Base-by-base conservation (phyloP, 2,888 invertebrate genomes). In the Drosophila heteroneura region DNA sequence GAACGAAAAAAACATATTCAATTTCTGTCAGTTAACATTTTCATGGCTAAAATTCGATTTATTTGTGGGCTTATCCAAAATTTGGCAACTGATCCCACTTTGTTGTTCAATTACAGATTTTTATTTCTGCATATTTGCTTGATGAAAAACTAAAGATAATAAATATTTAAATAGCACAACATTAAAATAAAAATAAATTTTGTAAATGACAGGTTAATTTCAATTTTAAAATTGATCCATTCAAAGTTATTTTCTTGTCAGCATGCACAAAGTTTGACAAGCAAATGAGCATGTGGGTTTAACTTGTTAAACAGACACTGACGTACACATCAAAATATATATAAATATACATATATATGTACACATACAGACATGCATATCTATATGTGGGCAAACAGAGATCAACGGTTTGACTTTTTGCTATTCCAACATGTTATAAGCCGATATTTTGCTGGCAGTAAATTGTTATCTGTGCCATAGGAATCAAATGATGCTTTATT, bases 41-140 rank as follows among this genome's bases (percentile, higher is more conserved):
- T 5, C 5, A n/a, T 5, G n/a, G n/a, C 19, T 44, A 22, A 22
- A 22, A 14, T 7, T 3, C 0, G 7, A 4, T 3, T 16, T 7
- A 1, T 22, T 41, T n/a, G 41, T 41, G 41, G 10, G 12, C 39
- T 39, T 39, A 7, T 7, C 19, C 39, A 39, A 39, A 7, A 10
- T 5, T 22, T 22, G 14, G 22, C 14, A 47, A 47, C 22, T 47
- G 47, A 47, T 47, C 7, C 2, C 22, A 22, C 22, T 47, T 47
- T 22, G 16, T 22, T 14, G 22, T 47, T 7, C 7, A 16, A 4
- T 22, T 16, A 22, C 14, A 14, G 22, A 22, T 47, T 22, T 22
- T 16, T 7, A 1, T 7, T 4, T 22, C 7, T 47, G 22, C 47
- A 10, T 1, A n/a, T 10, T n/a, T n/a, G 19, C 5, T n/a, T 22